Evolutionary conservation across 2,797 vertebrate species (phyloP).

Genomic region (Tokudaia tokunoshimensis): DNA sequence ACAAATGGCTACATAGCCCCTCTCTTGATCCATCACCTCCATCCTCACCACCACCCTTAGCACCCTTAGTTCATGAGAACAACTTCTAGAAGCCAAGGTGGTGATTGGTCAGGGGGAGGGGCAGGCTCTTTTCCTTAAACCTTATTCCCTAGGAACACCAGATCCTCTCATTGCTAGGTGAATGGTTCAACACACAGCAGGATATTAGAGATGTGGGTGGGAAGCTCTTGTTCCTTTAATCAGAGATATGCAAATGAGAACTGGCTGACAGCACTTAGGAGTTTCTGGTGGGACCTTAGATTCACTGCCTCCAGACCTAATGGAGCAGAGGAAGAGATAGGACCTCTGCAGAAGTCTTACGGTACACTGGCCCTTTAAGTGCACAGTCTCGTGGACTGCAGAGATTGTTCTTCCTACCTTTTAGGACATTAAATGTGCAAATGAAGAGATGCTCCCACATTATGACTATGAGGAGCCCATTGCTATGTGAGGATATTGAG

Average conservation of each 20-base stretch:
- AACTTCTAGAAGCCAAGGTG: neutral
- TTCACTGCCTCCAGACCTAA: neutral
- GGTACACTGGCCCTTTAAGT: neutral
- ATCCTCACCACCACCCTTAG: neutral
- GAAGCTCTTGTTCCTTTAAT: neutral
- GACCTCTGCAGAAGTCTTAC: neutral
- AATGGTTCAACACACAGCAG: neutral
- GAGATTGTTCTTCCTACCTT: neutral
- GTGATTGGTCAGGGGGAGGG: neutral
- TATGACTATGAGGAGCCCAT: neutral
- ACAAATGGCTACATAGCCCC: neutral
- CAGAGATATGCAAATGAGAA: neutral
- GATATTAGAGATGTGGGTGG: neutral
- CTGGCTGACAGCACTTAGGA: neutral
- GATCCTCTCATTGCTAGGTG: neutral
- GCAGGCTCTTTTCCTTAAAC: neutral
- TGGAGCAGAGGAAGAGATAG: neutral
- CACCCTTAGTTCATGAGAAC: neutral
- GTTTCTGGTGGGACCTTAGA: neutral
- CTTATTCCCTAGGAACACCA: neutral
- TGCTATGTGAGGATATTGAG: neutral
- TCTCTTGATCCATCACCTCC: neutral
- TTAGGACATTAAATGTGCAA: neutral
- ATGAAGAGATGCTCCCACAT: neutral
- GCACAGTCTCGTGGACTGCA: neutral